Evolutionary conservation across 2,888 invertebrate genomes (phyloP).

Genomic region (Zaprionus bogoriensis): DNA sequence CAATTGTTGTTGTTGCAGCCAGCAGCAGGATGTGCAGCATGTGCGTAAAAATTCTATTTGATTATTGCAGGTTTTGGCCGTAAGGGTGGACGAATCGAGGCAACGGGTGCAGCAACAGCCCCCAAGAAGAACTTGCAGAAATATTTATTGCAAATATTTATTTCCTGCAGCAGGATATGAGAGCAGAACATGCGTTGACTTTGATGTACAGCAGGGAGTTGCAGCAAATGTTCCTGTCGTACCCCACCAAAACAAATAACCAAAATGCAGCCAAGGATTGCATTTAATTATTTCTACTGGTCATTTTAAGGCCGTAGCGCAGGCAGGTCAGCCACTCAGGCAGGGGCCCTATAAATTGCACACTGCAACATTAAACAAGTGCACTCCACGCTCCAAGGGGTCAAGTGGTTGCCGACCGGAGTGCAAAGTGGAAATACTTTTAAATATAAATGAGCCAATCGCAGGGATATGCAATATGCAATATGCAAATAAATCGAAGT

Average conservation of each 20-base stretch:
- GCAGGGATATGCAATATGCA: not conserved
- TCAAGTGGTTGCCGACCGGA: not conserved
- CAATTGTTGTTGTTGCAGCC: constrained; percentile 50
- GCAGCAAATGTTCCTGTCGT: too few species aligned
- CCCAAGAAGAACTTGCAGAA: constrained; percentile 30
- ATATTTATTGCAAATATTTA: constrained; percentile 70
- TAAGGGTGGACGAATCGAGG: not conserved
- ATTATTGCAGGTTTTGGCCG: constrained; percentile 59
- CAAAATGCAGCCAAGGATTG: constrained; percentile 37
- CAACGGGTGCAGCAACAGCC: constrained; percentile 12
- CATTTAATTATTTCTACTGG: constrained; percentile 62
- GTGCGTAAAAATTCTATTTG: constrained; percentile 75
- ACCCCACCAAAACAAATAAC: too few species aligned
- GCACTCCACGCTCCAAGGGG: not conserved
- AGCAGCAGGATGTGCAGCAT: constrained; percentile 30
- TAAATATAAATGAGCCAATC: constrained; percentile 9
- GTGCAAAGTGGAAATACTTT: not conserved
- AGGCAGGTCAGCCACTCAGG: too few species aligned
- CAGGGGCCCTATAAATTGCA: constrained; percentile 56
- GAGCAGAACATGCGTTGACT: constrained; percentile 46
- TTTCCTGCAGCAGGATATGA: constrained; percentile 67
- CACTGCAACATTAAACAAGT: constrained; percentile 47
- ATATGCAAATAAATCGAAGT: constrained; percentile 14
- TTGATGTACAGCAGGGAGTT: too few species aligned
- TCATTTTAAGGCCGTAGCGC: not conserved